Evolutionary conservation across 2,888 invertebrate species (phyloP), one percentile per base, ranked within the genome.

Genomic region (Mimumesa dahlbomi): DNA sequence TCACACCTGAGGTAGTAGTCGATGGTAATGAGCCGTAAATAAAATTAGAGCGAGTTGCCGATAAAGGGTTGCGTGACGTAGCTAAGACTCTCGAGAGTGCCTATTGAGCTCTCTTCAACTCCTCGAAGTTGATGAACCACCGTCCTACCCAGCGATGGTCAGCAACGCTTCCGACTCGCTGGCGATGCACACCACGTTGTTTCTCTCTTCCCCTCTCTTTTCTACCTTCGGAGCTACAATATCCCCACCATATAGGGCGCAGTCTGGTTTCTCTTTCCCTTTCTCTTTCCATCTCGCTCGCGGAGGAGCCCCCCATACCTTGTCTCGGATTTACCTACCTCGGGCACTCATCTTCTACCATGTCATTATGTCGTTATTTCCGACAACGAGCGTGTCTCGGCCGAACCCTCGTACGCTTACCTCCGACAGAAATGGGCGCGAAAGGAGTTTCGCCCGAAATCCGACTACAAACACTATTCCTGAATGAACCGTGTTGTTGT

Each of bases 311-410:
- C 42, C 64, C 70, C 67, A 54, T 75, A 53, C 68, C 68, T 69
- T 45, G 73, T 73, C 82, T 82, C 72, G 84, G 83, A 87, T 87
- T 87, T 85, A 86, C 85, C 85, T 85, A 86, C 86, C 84, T 84
- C 85, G 79, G 84, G 82, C 86, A 82, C 87, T 85, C 85, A 83
- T 87, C 86, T 84, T 77, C 84, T 83, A 87, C 87, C 87, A 80
- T 88, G 87, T 88, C 87, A 88, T 88, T 88, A 88, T 88, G 86
- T 88, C 86, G 87, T 88, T 88, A 88, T 88, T 88, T 85, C 85
- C 86, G 85, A 87, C 87, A 88, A 88, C 88, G 87, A 88, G 87
- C 87, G 84, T 85, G 86, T 86, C 86, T 85, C 83, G 85, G 69
- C n/a, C 84, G 82, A 81, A 79, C 83, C 81, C 74, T 67, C 72